Conservation (phyloP, 2,797 vertebrate species). For the Sebastes vulpes region DNA sequence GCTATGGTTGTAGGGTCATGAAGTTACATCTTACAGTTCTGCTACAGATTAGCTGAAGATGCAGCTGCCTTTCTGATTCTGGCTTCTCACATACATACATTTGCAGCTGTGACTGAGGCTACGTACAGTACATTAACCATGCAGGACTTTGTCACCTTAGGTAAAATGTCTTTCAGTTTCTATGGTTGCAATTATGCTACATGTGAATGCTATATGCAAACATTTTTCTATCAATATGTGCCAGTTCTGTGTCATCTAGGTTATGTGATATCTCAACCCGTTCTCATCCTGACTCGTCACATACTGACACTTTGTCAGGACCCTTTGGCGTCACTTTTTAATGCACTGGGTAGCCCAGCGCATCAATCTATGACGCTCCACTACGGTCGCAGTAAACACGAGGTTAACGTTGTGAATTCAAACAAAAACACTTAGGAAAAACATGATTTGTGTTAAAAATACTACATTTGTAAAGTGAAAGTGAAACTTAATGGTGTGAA, state of each 20-base stretch:
- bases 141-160: background rate
- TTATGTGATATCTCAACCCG: background rate
- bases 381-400: background rate
- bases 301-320: background rate
- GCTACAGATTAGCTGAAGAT: background rate
- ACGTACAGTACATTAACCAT: background rate
- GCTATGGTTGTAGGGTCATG: background rate
- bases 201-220: background rate
- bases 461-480: background rate
- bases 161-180: background rate
- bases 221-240: background rate
- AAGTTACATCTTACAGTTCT: background rate
- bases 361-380: rapidly evolving
- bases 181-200: background rate
- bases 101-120: background rate
- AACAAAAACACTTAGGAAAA: background rate
- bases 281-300: background rate
- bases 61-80: background rate
- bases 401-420: background rate
- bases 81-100: background rate
- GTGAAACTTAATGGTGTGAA: background rate
- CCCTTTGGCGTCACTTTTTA: rapidly evolving
- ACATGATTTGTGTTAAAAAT: background rate
- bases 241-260: background rate
- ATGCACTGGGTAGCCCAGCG: too few relatives aligned